These are phyloP conservation scores for Paramisgurnus dabryanus DNA, from an alignment of 2,113 vertebrate genomes.

Conservation along the genomic window DNA sequence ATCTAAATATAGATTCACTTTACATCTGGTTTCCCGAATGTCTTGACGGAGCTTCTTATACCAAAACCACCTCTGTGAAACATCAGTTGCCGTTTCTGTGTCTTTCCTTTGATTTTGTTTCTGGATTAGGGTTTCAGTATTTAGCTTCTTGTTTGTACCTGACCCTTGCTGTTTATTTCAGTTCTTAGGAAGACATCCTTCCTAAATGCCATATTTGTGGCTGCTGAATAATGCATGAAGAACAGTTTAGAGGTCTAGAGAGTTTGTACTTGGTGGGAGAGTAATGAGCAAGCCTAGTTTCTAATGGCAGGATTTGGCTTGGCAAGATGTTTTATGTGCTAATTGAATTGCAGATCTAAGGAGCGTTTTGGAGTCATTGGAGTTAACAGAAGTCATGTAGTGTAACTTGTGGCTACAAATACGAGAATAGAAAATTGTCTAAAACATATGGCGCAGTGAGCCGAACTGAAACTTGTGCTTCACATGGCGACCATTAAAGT, in stretches of 20 bases:
- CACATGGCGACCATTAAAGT: too few relatives aligned
- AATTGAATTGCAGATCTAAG: conserved; percentile 84
- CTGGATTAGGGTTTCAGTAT: conserved; percentile 19
- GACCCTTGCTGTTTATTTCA: conserved; percentile 71
- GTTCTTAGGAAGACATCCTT: conserved; percentile 69
- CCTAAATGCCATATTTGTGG: conserved; percentile 77
- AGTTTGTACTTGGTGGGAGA: conserved; percentile 75
- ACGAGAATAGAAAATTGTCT: conserved; percentile 12
- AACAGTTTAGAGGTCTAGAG: conserved; percentile 80
- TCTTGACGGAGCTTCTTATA: not conserved
- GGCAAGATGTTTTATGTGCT: conserved; percentile 83
- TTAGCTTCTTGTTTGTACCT: conserved; percentile 56
- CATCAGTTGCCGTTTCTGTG: not conserved
- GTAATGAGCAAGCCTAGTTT: conserved; percentile 87
- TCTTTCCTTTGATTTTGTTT: conserved; percentile 49
- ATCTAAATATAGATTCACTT: too few relatives aligned
- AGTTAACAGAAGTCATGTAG: conserved; percentile 21
- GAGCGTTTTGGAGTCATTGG: conserved; percentile 25
- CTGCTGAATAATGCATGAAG: conserved; percentile 88
- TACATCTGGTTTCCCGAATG: too few relatives aligned
- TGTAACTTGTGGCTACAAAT: conserved; percentile 14
- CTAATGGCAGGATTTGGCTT: conserved; percentile 87
- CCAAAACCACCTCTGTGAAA: not conserved
- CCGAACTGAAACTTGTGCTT: too few relatives aligned
- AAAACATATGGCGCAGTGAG: not conserved